Base-by-base conservation (phyloP, 1,140 invertebrate species). In the Drosophila sturtevanti region DNA sequence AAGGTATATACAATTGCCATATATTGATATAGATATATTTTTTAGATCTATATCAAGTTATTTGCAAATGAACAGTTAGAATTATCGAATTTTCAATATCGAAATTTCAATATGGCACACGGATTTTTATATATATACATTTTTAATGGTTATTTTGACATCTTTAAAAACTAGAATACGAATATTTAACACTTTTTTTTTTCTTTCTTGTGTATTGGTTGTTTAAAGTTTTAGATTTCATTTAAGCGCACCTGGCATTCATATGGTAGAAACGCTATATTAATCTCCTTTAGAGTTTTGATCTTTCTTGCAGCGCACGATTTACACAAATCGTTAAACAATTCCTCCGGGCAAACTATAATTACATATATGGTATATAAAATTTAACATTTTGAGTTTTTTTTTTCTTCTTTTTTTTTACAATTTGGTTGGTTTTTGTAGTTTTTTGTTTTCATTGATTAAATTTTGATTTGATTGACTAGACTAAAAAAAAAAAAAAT, bases 221-320 rank as follows among this genome's bases (percentile, higher is more conserved):
- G 48, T 10, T 44, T 62, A 62, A 63, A 51, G 37, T 69, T 31
- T 63, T 62, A 41, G 55, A 16, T 71, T 55, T 48, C 16, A 21
- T 48, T 63, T 72, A 68, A 73, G 74, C 93, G 92, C 94, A 98
- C 98, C 97, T 99, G 98, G 90, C 97, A 97, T 93, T 99, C 99
- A 93, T 99, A 99, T 77, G 99, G 99, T 89, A 99, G 95, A 94
- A 99, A 99, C 90, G 99, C 98, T 93, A 99, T 99, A 95, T 99
- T 99, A 93, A 99, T 99, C 94, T 99, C 99, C 94, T 99, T 99
- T 91, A 99, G 94, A 63, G 98, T 99, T 95, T 99, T 99, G 92
- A 99, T 98, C 94, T 98, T 98, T 94, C 96, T 97, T 91, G 97
- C 97, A 89, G 96, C 96, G 75, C 96, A 95, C 89, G 98, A 99